Conservation (phyloP, 2,888 invertebrate genomes). For the Balanococcus diminutus region DNA sequence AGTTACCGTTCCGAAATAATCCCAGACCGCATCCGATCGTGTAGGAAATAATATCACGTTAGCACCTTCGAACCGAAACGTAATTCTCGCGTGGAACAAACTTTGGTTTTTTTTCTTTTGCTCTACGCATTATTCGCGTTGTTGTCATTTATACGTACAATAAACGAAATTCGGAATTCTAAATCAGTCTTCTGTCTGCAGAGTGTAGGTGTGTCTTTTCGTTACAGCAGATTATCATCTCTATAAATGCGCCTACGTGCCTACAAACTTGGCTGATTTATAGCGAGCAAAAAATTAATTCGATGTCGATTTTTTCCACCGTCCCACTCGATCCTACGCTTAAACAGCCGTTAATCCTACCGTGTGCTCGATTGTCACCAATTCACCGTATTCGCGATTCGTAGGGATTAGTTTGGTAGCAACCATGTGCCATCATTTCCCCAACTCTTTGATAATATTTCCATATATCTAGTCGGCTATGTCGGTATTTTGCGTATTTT, state of each 20-base stretch:
- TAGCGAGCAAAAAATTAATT: neutral
- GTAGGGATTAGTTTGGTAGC: neutral
- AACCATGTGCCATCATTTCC: neutral
- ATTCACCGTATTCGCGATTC: neutral
- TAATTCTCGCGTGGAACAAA: neutral
- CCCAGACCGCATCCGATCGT: constrained; percentile 44
- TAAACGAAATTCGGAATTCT: neutral
- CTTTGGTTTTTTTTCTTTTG: neutral
- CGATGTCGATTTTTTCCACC: neutral
- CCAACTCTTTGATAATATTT: neutral
- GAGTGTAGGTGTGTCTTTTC: no score
- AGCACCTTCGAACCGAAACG: neutral
- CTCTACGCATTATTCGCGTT: neutral
- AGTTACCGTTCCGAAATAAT: constrained; percentile 51
- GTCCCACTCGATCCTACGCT: neutral
- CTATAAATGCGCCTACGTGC: neutral
- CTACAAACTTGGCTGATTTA: neutral
- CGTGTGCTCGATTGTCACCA: neutral
- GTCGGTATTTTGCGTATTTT: neutral
- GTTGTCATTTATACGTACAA: neutral
- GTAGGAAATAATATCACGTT: neutral
- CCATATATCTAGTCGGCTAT: neutral
- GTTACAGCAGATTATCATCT: neutral
- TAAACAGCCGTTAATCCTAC: neutral
- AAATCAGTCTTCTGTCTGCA: neutral